These are phyloP conservation scores for Notolepis coatsorum DNA, from an alignment of 2,797 vertebrate species.

Conservation along the genomic window DNA sequence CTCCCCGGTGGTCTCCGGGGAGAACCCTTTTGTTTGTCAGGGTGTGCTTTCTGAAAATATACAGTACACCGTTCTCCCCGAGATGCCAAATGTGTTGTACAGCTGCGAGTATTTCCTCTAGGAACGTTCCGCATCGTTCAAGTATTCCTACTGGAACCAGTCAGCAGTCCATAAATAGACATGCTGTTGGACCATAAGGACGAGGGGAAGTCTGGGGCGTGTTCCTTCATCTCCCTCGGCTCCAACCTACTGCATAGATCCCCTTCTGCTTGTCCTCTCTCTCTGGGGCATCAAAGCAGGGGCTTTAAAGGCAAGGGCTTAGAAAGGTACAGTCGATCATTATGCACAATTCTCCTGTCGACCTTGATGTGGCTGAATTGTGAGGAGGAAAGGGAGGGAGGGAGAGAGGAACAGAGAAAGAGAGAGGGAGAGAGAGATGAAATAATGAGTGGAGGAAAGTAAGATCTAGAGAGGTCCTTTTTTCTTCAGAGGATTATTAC, in stretches of 20 bases:
- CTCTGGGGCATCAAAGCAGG: conserved; percentile 49
- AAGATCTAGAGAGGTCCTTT: conserved; percentile 7
- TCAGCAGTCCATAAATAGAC: conserved; percentile 36
- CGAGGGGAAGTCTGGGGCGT: conserved; percentile 18
- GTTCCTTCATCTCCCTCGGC: conserved; percentile 40
- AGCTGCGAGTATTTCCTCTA: conserved; percentile 50
- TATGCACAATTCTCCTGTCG: conserved; percentile 31
- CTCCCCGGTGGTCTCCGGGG: conserved; percentile 19
- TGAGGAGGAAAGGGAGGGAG: conserved; percentile 1
- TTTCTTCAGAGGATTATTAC: conserved; percentile 42
- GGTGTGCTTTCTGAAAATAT: conserved; percentile 18
- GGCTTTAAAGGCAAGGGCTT: conserved; percentile 19
- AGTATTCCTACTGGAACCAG: conserved; percentile 34
- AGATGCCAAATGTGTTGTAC: conserved; percentile 47
- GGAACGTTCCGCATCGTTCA: conserved; percentile 25
- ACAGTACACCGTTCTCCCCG: conserved; percentile 21
- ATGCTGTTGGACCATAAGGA: conserved; percentile 25
- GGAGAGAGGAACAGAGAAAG: background rate
- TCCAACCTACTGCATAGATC: conserved; percentile 32
- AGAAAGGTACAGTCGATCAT: conserved; percentile 19
- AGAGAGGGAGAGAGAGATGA: conserved; percentile 10
- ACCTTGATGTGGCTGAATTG: conserved; percentile 37
- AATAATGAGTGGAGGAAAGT: conserved; percentile 6
- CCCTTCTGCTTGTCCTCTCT: conserved; percentile 26
- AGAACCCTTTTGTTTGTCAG: conserved; percentile 34